phyloP scores from a whole-genome alignment of 2,113 vertebrate genomes.

The Ellobius talpinus region DNA sequence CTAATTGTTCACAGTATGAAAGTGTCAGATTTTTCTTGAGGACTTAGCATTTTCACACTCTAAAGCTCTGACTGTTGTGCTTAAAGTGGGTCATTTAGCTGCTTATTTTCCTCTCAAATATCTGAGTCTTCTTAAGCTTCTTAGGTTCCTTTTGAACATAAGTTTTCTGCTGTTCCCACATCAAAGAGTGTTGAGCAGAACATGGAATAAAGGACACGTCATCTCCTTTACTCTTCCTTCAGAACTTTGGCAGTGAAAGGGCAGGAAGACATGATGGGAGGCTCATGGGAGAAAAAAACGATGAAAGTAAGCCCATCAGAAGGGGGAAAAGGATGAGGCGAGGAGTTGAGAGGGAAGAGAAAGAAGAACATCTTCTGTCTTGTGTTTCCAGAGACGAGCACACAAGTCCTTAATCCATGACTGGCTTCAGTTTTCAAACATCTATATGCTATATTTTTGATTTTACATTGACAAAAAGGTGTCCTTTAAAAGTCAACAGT shows the following conservation, averaged over 20 bases:
- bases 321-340: not conserved
- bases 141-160: not conserved
- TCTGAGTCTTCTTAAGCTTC: not conserved
- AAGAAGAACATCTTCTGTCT: not conserved
- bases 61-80: not conserved
- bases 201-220: not conserved
- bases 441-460: not conserved
- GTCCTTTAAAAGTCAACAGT: slow-evolving; percentile 37
- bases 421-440: not conserved
- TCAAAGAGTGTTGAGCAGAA: not conserved
- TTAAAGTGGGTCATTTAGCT: not conserved
- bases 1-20: slow-evolving; percentile 24
- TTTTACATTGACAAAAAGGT: not conserved
- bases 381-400: not conserved
- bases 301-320: not conserved
- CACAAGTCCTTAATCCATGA: not conserved
- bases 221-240: not conserved
- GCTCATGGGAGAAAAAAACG: not conserved
- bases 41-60: not conserved
- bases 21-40: slow-evolving; percentile 2
- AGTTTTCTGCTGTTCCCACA: not conserved
- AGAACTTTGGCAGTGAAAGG: not conserved
- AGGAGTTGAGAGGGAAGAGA: not conserved
- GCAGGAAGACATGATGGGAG: not conserved
- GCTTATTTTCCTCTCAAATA: slow-evolving; percentile 12